These are phyloP conservation scores for Drosophila mercatorum DNA, from an alignment of 2,888 invertebrate species.

Conservation along the genomic window DNA sequence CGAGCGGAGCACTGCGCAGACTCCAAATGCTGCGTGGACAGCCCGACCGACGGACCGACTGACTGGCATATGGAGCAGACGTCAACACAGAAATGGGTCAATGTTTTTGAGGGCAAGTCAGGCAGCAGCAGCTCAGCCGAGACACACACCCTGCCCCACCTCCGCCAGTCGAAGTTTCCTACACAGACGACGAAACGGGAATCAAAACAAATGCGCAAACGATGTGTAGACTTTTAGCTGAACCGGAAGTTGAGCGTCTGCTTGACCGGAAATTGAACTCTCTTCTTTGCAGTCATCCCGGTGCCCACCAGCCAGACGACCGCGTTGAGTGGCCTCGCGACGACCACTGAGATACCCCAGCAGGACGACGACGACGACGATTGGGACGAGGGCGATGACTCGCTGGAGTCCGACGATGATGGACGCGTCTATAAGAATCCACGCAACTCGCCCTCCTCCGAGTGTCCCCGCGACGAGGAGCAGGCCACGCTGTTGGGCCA, in stretches of 20 bases:
- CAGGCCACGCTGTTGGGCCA: conserved; percentile 93
- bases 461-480: conserved; percentile 94
- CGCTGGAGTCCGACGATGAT: conserved; percentile 90
- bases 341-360: conserved; percentile 80
- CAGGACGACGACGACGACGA: conserved; percentile 82
- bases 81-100: conserved; percentile 72
- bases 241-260: conserved; percentile 5
- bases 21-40: conserved; percentile 49
- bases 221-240: conserved; percentile 8
- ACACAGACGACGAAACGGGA: conserved; percentile 30
- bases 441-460: conserved; percentile 93
- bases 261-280: background rate
- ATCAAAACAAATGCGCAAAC: conserved; percentile 62
- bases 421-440: conserved; percentile 94
- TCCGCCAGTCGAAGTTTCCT: background rate
- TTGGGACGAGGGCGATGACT: conserved; percentile 84
- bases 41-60: conserved; percentile 13
- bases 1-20: conserved; percentile 71
- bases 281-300: conserved; percentile 62
- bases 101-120: conserved; percentile 72
- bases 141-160: background rate
- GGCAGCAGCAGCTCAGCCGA: conserved; percentile 15
- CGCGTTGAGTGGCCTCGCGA: conserved; percentile 38
- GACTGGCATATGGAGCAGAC: conserved; percentile 45
- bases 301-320: conserved; percentile 67